phyloP scores from a whole-genome alignment of 2,888 invertebrate genomes.

The Pandemis corylana region DNA sequence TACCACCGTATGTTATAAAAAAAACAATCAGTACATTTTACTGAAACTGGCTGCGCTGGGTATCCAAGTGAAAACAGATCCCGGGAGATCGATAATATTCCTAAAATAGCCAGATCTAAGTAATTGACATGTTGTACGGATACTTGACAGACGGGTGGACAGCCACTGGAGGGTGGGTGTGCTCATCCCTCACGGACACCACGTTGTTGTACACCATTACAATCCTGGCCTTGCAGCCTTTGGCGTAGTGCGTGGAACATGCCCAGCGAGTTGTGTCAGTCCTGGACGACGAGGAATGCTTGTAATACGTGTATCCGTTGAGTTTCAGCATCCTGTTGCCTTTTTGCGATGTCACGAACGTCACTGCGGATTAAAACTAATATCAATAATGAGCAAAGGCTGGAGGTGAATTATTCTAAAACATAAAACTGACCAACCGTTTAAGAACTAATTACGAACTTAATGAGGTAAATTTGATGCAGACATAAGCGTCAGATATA shows the following conservation, averaged over 20 bases:
- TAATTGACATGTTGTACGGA: conserved; percentile 8
- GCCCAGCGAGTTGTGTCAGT: conserved; percentile 40
- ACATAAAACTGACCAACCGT: too few species aligned
- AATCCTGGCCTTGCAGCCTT: conserved; percentile 41
- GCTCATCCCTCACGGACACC: conserved; percentile 22
- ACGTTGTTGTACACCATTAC: conserved; percentile 32
- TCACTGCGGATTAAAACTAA: conserved; percentile 19
- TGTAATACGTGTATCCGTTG: conserved; percentile 42
- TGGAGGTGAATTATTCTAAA: neutral
- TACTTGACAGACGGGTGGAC: conserved; percentile 23
- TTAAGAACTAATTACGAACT: too few species aligned
- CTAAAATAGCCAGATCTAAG: neutral
- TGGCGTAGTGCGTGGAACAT: conserved; percentile 42
- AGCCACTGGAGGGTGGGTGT: conserved; percentile 33
- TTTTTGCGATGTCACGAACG: conserved; percentile 41
- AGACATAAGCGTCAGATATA: too few species aligned
- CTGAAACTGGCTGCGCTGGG: too few species aligned
- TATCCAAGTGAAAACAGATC: too few species aligned
- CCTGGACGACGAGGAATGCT: conserved; percentile 20
- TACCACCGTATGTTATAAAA: too few species aligned
- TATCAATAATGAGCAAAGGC: neutral
- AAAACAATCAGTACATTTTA: too few species aligned
- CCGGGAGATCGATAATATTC: too few species aligned
- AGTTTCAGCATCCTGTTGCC: conserved; percentile 41
- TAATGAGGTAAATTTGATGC: too few species aligned